Conservation (phyloP, 2,797 vertebrate species). For the Urophycis tenuis region DNA sequence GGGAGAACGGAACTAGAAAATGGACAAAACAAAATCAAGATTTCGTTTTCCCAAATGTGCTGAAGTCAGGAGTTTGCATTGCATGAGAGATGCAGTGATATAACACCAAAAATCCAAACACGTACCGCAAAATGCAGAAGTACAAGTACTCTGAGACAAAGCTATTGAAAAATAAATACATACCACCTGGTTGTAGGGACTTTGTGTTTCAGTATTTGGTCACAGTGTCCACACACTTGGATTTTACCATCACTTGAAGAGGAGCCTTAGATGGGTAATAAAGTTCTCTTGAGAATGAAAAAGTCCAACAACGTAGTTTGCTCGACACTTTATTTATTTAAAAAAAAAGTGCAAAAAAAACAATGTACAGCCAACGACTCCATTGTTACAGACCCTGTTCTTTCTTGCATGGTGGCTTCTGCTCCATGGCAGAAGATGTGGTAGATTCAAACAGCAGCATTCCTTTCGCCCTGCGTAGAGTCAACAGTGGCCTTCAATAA, state of each 20-base stretch:
- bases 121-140: background rate
- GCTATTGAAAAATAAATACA: too few species aligned
- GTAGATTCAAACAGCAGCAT: slow-evolving; percentile 51
- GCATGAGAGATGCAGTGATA: background rate
- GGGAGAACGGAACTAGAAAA: background rate
- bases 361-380: slow-evolving; percentile 20
- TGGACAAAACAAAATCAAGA: background rate
- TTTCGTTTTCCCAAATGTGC: background rate
- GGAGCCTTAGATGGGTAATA: background rate
- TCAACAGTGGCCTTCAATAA: slow-evolving; percentile 51
- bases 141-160: background rate
- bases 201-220: background rate
- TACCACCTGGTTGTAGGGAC: background rate
- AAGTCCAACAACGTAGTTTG: background rate
- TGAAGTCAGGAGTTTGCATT: background rate
- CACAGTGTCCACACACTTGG: too few species aligned
- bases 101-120: background rate
- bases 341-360: slow-evolving; percentile 15
- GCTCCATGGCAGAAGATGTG: slow-evolving; percentile 10
- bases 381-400: slow-evolving; percentile 7
- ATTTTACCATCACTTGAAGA: background rate
- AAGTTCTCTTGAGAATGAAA: background rate
- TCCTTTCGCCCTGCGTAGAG: slow-evolving; percentile 43
- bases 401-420: slow-evolving; percentile 11
- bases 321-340: slow-evolving; percentile 24